phyloP scores from a whole-genome alignment of 2,888 invertebrate species.

The Lasioglossum zephyrum region DNA sequence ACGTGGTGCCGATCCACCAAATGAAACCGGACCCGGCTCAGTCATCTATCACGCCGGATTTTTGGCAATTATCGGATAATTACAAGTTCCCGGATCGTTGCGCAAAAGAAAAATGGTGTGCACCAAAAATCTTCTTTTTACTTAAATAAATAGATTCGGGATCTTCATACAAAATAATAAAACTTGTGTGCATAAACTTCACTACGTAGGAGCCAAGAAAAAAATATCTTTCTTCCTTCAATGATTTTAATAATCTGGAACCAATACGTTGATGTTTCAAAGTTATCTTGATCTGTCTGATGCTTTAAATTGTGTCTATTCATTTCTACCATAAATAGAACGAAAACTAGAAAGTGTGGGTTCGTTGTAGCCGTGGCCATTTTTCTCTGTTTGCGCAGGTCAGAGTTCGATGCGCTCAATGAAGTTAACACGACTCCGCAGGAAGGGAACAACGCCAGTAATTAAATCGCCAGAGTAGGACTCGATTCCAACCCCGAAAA shows the following conservation, averaged over 20 bases:
- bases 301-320: not conserved
- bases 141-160: too few relatives aligned
- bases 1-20: slow-evolving; percentile 47
- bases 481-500: slow-evolving; percentile 1
- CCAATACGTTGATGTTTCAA: not conserved
- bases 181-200: not conserved
- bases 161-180: not conserved
- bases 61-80: not conserved
- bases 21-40: slow-evolving; percentile 25
- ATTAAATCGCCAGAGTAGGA: not conserved
- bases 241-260: not conserved
- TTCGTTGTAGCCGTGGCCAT: too few relatives aligned
- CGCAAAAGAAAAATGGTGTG: not conserved
- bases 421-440: not conserved
- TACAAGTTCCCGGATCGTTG: not conserved
- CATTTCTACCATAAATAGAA: not conserved
- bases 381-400: not conserved
- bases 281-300: not conserved
- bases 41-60: not conserved
- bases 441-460: not conserved
- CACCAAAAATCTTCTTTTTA: too few relatives aligned
- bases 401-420: not conserved
- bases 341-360: not conserved
- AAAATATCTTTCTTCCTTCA: not conserved
- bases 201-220: not conserved